Base-by-base conservation (phyloP, 2,888 invertebrate genomes). In the Dorcus hopei region DNA sequence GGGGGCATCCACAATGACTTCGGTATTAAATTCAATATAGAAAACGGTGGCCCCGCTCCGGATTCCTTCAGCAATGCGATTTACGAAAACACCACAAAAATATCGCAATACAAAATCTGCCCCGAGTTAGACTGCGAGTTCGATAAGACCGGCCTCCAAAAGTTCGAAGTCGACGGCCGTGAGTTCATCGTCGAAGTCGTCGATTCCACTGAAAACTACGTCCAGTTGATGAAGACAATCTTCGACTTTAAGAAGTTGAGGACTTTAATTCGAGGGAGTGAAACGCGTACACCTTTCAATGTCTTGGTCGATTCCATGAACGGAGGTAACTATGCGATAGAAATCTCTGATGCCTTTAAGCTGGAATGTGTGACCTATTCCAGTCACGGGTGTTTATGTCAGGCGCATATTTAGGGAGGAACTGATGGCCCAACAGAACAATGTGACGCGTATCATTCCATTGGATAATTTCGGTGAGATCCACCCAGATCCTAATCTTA, bases 1-100 rank as follows among this genome's bases (percentile, higher is more conserved):
- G 99, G 99, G 54, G 99, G 99, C 39, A 94, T 95, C 6, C 86
- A 96, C 74, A 92, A 93, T 65, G 99, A 99, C 80, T 99, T 99
- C 77, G 99, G 99, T 52, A 97, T 99, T 72, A 99, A 99, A 80
- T 99, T 93, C 80, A 99, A 99, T 81, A 93, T 91, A 68, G 87
- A 92, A 61, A 99, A 99, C 79, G 99, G 99, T 54, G 99, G 95
- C 0, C 97, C 99, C 0, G 98, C 98, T 1, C 95, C 97, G 0
- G 97, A 95, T 75, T 80, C 81, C 50, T 87, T 93, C 51, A 98
- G 98, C 7, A 87, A 97, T 72, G 85, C 88, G 65, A 96, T 99
- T 61, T 93, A 90, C 75, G 85, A 90, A 43, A 79, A 93, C 16
- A 90, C 94, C 0, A 92, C 86, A 49, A 81, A 80, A 63, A 90